Evolutionary conservation across 2,888 invertebrate species (phyloP), one percentile per base, ranked within the genome.

Genomic region (Tetropium fuscum): DNA sequence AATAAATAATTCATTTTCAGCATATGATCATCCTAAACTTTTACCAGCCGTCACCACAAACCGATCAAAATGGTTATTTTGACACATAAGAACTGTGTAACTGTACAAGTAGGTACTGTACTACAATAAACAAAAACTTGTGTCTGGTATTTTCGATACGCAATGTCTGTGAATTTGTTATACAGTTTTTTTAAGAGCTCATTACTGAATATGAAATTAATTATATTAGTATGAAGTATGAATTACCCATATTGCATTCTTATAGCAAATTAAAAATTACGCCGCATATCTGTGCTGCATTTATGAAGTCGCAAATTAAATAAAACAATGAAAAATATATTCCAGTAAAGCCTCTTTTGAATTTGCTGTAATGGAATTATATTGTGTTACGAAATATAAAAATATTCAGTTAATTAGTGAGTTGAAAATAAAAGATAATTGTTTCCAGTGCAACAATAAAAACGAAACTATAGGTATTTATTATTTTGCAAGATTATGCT

Each of bases 401-500:
- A 69, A 70, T 70, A 68, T 71, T 70, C 64, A 68, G 71, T 70
- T 71, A 71, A 71, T 71, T 71, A 69, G 70, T 64, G 57, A 65
- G 62, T 51, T 59, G 63, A 55, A 69, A 66, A 68, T 64, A 68
- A 68, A 71, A 60, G 64, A 45, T 63, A 56, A 69, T 68, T 68
- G 66, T 72, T 60, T 58, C 54, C 40, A 38, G 53, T 53, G 27
- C 30, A 30, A 53, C 57, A 68, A 64, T 64, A 63, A 60, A 58
- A 60, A 54, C 30, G 54, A 63, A 67, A 69, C 67, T 65, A 64
- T 70, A n/a, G n/a, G n/a, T n/a, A 69, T 70, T 66, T 69, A 68
- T 69, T 70, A 68, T 71, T 71, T 71, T 67, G 57, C 59, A 65
- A 68, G 69, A 70, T 66, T 71, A 71, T 68, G 69, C 70, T 74